Conservation (phyloP, 2,888 invertebrate species). For the Drosophila prostipennis region DNA sequence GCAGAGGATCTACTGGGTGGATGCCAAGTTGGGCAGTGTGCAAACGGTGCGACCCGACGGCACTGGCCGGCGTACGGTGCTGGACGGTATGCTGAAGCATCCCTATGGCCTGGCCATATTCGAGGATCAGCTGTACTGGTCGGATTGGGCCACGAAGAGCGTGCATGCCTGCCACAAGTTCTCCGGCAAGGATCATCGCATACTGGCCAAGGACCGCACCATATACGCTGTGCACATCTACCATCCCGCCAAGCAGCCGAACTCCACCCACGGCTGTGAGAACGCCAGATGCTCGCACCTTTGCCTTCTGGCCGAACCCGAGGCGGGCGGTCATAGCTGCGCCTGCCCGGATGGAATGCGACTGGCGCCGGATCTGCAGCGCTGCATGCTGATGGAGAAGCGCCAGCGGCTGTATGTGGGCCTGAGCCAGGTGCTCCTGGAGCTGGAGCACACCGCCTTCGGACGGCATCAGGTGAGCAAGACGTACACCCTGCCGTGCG, state of each 20-base stretch:
- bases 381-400: conserved; percentile 86
- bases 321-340: conserved; percentile 86
- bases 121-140: conserved; percentile 95
- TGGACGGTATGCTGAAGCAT: conserved; percentile 88
- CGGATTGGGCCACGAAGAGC: conserved; percentile 92
- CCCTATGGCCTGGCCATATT: conserved; percentile 94
- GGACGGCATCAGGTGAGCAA: conserved; percentile 87
- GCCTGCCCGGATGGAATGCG: conserved; percentile 91
- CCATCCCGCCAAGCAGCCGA: conserved; percentile 88
- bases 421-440: conserved; percentile 86
- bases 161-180: conserved; percentile 92
- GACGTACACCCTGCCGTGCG: conserved; percentile 84
- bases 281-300: conserved; percentile 89
- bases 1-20: conserved; percentile 94
- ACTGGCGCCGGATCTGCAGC: conserved; percentile 85
- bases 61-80: conserved; percentile 87
- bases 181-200: conserved; percentile 87
- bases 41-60: conserved; percentile 88
- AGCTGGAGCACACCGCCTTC: conserved; percentile 88
- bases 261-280: conserved; percentile 87
- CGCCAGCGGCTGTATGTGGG: conserved; percentile 84
- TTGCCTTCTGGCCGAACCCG: conserved; percentile 88
- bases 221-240: conserved; percentile 88
- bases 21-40: conserved; percentile 89
- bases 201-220: conserved; percentile 85